Evolutionary conservation across 2,113 vertebrate genomes (phyloP).

Genomic region (Mobula hypostoma): DNA sequence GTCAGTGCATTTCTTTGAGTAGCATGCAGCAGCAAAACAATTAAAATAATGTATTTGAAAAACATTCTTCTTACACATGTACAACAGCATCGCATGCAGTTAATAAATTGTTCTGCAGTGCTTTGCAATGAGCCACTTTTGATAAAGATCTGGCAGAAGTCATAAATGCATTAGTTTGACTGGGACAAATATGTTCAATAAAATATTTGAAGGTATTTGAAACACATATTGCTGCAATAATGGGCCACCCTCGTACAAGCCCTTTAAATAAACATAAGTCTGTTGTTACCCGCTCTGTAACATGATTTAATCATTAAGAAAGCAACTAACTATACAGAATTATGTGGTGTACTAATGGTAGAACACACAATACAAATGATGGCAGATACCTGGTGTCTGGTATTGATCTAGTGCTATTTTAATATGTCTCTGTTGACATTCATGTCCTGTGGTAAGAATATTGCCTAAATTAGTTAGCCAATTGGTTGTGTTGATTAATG

Average conservation of each 20-base stretch:
- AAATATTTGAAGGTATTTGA: conserved; percentile 1
- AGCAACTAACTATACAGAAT: background rate
- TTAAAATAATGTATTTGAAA: conserved; percentile 26
- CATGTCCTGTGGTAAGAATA: conserved; percentile 81
- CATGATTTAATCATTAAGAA: background rate
- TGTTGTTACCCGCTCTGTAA: background rate
- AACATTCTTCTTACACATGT: background rate
- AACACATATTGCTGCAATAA: background rate
- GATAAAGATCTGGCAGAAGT: background rate
- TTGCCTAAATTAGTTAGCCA: conserved; percentile 89
- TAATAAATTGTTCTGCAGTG: background rate
- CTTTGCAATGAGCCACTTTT: conserved; percentile 10
- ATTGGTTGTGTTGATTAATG: conserved; percentile 89
- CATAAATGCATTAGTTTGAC: background rate
- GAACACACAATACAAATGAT: background rate
- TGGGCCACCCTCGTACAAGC: too few species aligned
- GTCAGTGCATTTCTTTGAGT: conserved; percentile 21
- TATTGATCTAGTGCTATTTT: conserved; percentile 79
- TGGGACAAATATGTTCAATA: conserved; percentile 23
- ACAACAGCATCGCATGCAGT: background rate
- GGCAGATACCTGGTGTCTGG: conserved; percentile 54
- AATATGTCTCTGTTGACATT: conserved; percentile 78
- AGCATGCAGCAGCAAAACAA: background rate
- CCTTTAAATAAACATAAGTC: background rate
- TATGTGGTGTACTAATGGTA: background rate